Evolutionary conservation across 2,888 invertebrate species (phyloP).

Genomic region (Acanthacorydalis orientalis): DNA sequence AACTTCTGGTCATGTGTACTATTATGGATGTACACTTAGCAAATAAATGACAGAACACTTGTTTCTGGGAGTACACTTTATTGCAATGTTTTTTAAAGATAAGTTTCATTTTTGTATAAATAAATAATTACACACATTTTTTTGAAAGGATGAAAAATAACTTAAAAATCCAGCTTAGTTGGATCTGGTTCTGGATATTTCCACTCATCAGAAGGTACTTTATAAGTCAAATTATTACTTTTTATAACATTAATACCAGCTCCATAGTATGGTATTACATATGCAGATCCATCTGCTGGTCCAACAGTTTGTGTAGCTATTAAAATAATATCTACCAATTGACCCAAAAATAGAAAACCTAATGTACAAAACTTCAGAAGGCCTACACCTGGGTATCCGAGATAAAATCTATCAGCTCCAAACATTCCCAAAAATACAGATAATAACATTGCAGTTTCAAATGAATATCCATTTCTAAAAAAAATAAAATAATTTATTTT

Average conservation of each 20-base stretch:
- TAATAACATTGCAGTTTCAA: slow-evolving; percentile 78
- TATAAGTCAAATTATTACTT: slow-evolving; percentile 72
- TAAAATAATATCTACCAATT: slow-evolving; percentile 84
- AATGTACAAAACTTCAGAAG: slow-evolving; percentile 87
- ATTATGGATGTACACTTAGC: no score
- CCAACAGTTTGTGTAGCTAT: slow-evolving; percentile 90
- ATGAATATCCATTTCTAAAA: slow-evolving; percentile 80
- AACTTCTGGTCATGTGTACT: no score
- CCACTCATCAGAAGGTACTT: slow-evolving; percentile 68
- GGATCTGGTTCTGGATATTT: background rate
- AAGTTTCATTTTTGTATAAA: no score
- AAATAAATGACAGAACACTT: no score
- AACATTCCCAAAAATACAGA: slow-evolving; percentile 98
- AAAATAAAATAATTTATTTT: slow-evolving; percentile 7
- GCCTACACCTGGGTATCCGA: slow-evolving; percentile 96
- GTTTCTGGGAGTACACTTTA: no score
- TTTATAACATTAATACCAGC: slow-evolving; percentile 65
- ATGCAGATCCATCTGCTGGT: slow-evolving; percentile 89
- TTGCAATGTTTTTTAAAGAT: no score
- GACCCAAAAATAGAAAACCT: slow-evolving; percentile 92
- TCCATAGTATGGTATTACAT: slow-evolving; percentile 86
- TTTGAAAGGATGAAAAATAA: no score
- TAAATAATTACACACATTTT: no score
- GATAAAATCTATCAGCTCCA: slow-evolving; percentile 90
- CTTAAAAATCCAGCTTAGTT: no score